phyloP scores from a whole-genome alignment of 2,797 vertebrate species.

The Acomys russatus region DNA sequence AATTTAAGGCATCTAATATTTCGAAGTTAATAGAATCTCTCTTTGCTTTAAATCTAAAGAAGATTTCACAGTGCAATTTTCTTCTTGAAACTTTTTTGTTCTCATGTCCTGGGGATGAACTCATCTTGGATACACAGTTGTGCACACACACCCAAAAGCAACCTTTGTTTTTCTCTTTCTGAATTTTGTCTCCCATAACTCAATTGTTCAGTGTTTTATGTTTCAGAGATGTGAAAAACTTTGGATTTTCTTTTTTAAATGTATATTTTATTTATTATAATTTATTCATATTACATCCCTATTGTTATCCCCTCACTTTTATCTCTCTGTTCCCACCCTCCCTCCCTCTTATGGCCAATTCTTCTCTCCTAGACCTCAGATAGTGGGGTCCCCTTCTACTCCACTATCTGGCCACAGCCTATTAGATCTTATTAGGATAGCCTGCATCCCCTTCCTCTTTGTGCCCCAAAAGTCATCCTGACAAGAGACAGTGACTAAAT shows the following conservation, averaged over 20 bases:
- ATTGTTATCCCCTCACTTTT: too few relatives aligned
- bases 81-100: neutral
- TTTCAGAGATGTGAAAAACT: neutral
- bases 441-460: too few relatives aligned
- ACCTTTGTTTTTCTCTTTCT: neutral
- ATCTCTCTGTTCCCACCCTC: too few relatives aligned
- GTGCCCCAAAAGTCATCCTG: too few relatives aligned
- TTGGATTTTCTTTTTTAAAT: conserved; percentile 5
- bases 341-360: too few relatives aligned
- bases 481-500: too few relatives aligned
- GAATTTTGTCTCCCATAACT: neutral
- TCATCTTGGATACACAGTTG: neutral
- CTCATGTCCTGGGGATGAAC: neutral
- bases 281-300: too few relatives aligned
- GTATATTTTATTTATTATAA: too few relatives aligned
- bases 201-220: neutral
- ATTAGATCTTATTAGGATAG: too few relatives aligned
- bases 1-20: neutral
- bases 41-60: neutral
- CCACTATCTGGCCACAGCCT: too few relatives aligned
- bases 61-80: neutral
- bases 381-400: too few relatives aligned
- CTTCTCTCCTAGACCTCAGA: too few relatives aligned
- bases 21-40: conserved; percentile 11
- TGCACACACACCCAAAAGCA: neutral